Evolutionary conservation across 2,797 vertebrate genomes (phyloP).

Genomic region (Myiotriccus ornatus): DNA sequence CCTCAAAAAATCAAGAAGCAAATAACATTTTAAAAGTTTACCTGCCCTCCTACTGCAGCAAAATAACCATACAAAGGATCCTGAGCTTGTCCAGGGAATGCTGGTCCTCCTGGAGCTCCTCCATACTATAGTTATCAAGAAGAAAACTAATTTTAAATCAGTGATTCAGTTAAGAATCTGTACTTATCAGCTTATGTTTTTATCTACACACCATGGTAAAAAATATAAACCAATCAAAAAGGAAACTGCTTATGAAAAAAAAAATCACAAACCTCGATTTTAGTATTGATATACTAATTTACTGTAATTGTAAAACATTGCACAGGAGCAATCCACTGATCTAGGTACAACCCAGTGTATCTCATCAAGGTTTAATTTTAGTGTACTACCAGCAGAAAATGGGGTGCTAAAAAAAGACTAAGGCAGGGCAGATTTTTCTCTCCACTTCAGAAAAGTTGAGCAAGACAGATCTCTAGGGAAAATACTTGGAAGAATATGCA

Average conservation of each 20-base stretch:
- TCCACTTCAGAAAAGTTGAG: neutral
- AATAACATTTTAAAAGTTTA: constrained; percentile 45
- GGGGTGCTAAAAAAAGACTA: neutral
- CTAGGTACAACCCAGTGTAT: neutral
- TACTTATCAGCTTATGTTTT: neutral
- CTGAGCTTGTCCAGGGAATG: constrained; percentile 82
- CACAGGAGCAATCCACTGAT: neutral
- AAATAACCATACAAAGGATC: constrained; percentile 94
- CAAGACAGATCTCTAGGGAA: neutral
- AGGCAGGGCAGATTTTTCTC: neutral
- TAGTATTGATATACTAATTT: neutral
- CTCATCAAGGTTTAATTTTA: neutral
- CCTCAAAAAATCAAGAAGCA: neutral
- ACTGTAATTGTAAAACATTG: neutral
- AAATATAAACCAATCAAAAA: neutral
- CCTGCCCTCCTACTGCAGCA: constrained; percentile 88
- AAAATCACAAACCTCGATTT: neutral
- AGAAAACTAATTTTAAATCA: neutral
- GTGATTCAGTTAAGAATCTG: neutral
- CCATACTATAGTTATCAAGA: constrained; percentile 70
- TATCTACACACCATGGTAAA: neutral
- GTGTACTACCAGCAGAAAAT: neutral
- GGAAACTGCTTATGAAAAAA: neutral
- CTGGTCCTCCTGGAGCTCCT: constrained; percentile 79
- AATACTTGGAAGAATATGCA: fast-evolving